Evolutionary conservation across 2,113 vertebrate species (phyloP), one percentile per base, ranked within the genome.

Genomic region (Motacilla alba): DNA sequence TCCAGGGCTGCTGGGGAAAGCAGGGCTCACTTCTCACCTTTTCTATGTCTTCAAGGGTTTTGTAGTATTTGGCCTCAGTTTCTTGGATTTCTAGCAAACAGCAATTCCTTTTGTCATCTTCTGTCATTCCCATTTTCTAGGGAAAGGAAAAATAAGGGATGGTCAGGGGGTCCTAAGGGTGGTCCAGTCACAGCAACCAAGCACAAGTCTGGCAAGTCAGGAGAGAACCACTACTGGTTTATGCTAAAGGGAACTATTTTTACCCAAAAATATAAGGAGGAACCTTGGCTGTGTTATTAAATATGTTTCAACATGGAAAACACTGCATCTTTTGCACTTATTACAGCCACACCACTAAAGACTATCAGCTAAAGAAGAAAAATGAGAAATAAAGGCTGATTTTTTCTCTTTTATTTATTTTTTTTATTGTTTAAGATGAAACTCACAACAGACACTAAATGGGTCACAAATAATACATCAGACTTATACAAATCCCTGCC

Each of bases 101-200:
- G 98, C 99, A 99, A 66, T 98, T 99, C 31, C 99, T 98, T 96
- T 99, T 99, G 98, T 99, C 99, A 6, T 99, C 99, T 96, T 99
- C 99, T 0, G 99, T 99, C 99, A 99, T 99, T 47, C 99, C 99
- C 99, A 99, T 99, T 98, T 99, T 99, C 99, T 99, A 95, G 67
- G 43, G 24, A 59, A 55, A 68, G 22, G 27, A 12, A n/a, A 66
- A 64, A 63, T 2, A 31, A 46, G 1, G 2, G 14, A 6, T 1
- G 18, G 28, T 35, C 50, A n/a, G 19, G 3, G 27, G 6, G 10
- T 33, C 30, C 28, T 16, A 11, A 8, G 12, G 28, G 24, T 4
- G 68, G 4, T 13, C 53, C 47, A 30, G n/a, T 4, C 28, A 37
- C 4, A 10, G 53, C 70, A 80, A 58, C 68, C 19, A 18, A 66